Percentiles rank a stretch among this genome's conserved stretches.
phyloP scores from a whole-genome alignment of 2,797 vertebrate species.

The Amniataba percoides region DNA sequence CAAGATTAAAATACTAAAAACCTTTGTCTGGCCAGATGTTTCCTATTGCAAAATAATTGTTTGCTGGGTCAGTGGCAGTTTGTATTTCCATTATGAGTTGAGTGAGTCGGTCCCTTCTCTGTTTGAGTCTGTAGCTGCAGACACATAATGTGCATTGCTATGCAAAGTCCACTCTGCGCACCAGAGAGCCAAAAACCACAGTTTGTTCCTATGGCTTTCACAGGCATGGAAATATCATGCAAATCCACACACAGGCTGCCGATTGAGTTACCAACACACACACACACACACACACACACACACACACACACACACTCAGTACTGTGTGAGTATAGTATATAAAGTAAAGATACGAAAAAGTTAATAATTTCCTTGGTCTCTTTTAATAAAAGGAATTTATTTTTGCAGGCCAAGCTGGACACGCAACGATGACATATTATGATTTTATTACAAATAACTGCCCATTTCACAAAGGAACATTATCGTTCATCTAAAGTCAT shows the following conservation, averaged over 20 bases:
- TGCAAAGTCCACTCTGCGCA: slow-evolving; percentile 56
- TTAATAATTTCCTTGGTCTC: not conserved
- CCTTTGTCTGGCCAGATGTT: slow-evolving; percentile 43
- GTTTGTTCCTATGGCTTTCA: slow-evolving; percentile 48
- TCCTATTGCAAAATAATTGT: slow-evolving; percentile 27
- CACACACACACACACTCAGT: too few species aligned
- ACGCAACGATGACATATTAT: not conserved
- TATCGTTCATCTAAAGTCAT: not conserved
- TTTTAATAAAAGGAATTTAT: not conserved
- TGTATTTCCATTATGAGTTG: slow-evolving; percentile 48
- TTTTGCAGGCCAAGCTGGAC: not conserved
- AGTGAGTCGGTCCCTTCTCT: slow-evolving; percentile 3
- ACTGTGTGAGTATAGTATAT: too few species aligned
- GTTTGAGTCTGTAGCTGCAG: slow-evolving; percentile 36
- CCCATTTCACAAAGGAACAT: not conserved
- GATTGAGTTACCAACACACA: slow-evolving; percentile 28
- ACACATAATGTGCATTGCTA: slow-evolving; percentile 49
- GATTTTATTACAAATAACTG: not conserved
- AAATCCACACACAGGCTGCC: slow-evolving; percentile 60
- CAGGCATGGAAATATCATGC: slow-evolving; percentile 75
- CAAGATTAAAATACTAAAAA: slow-evolving; percentile 24
- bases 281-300: too few species aligned
- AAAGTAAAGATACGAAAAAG: too few species aligned
- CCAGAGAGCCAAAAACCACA: slow-evolving; percentile 25
- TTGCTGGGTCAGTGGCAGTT: slow-evolving; percentile 53